These are phyloP conservation scores for Telenomus remus DNA, from an alignment of 1,140 invertebrate genomes.

Conservation along the genomic window DNA sequence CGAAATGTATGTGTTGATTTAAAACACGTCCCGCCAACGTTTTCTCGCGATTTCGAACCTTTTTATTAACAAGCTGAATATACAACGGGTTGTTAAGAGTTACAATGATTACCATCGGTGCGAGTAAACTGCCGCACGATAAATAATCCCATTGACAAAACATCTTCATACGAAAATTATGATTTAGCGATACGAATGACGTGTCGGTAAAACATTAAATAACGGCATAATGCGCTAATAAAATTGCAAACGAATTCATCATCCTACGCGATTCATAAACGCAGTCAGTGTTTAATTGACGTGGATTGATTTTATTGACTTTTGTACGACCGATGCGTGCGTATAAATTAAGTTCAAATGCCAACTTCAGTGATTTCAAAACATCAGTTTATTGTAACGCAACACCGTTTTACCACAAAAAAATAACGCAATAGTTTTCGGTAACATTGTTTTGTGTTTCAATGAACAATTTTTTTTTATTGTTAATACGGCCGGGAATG, in stretches of 20 bases:
- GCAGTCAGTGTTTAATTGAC: slow-evolving; percentile 11
- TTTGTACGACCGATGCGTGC: slow-evolving; percentile 3
- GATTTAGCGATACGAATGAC: slow-evolving; percentile 3
- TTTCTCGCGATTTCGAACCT: neutral
- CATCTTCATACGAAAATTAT: neutral
- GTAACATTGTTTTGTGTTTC: no score
- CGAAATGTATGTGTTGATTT: neutral
- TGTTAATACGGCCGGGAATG: no score
- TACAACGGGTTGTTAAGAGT: neutral
- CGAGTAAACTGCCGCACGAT: neutral
- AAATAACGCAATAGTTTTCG: neutral
- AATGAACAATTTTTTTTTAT: no score
- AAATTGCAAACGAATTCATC: slow-evolving; percentile 26
- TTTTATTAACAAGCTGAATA: neutral
- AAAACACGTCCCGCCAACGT: neutral
- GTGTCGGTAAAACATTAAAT: slow-evolving; percentile 10
- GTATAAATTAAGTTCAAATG: slow-evolving; percentile 15
- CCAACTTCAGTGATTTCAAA: slow-evolving; percentile 1
- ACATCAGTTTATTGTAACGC: slow-evolving; percentile 7
- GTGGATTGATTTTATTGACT: slow-evolving; percentile 28
- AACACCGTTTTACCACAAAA: neutral
- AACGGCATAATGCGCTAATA: slow-evolving; percentile 20
- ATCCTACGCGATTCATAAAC: slow-evolving; percentile 16
- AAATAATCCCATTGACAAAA: no score
- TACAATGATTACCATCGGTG: neutral